Conservation (phyloP, 2,888 invertebrate species). For the Rutpela maculata region DNA sequence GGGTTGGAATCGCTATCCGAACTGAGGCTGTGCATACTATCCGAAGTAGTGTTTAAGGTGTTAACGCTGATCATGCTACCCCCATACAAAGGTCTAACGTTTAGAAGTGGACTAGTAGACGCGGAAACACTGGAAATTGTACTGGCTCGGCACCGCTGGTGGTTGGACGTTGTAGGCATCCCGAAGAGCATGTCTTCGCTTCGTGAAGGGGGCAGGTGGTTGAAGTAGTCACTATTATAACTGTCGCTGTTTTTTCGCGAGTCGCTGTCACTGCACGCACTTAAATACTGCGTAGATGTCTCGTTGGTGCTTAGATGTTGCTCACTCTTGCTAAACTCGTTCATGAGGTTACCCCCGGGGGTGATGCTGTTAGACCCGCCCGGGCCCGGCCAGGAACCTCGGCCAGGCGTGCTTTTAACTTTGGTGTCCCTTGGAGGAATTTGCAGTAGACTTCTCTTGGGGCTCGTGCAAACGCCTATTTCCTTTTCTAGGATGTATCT, state of each 20-base stretch:
- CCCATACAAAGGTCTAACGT: conserved; percentile 79
- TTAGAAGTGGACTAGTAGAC: conserved; percentile 82
- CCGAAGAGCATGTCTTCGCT: conserved; percentile 85
- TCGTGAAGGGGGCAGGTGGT: conserved; percentile 83
- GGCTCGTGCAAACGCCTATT: conserved; percentile 65
- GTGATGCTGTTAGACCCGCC: conserved; percentile 77
- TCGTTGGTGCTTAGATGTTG: conserved; percentile 81
- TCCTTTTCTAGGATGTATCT: conserved; percentile 74
- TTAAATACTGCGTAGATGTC: conserved; percentile 77
- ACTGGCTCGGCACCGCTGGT: conserved; percentile 68
- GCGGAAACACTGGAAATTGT: conserved; percentile 80
- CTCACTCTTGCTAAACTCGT: conserved; percentile 89
- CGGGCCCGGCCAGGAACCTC: conserved; percentile 92
- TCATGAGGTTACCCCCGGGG: conserved; percentile 69
- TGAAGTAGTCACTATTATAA: conserved; percentile 69
- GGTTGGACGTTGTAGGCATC: conserved; percentile 65
- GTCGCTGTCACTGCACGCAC: conserved; percentile 73
- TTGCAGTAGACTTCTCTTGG: conserved; percentile 79
- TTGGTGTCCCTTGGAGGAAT: conserved; percentile 84
- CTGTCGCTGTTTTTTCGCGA: conserved; percentile 70
- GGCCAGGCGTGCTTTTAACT: conserved; percentile 84
- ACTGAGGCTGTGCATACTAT: conserved; percentile 82
- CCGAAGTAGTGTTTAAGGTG: conserved; percentile 78
- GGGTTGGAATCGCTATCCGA: conserved; percentile 79
- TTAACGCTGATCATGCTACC: conserved; percentile 81